Base-by-base conservation (phyloP, 2,797 vertebrate species). In the Poecilia gillii region DNA sequence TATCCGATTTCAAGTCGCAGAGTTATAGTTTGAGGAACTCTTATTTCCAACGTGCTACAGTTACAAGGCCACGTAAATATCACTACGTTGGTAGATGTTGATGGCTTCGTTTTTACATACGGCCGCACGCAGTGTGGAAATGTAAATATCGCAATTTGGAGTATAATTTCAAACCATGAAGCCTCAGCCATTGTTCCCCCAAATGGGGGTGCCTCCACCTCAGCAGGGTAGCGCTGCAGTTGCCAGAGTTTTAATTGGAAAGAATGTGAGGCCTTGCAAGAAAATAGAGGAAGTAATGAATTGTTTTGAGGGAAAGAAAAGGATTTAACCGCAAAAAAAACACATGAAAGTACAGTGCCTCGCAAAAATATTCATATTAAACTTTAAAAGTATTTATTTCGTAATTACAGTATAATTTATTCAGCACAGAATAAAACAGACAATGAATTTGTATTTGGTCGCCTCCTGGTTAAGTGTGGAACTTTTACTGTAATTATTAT, bases 1-100 rank as follows among this genome's bases (percentile, higher is more conserved):
- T 89, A 91, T 93, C 90, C 76, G 18, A 82, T 89, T 88, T 87
- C 53, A 85, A 82, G 84, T 78, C 76, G 80, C 66, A 81, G 73
- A 82, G 80, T 78, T 77, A 84, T 92, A 88, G 87, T 90, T 41
- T 64, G 78, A 78, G 88, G 82, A 82, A 72, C 64, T 51, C n/a
- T 77, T 79, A 82, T 92, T 86, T 88, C 74, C 3, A 53, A 36
- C 78, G 55, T 80, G 79, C 87, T 87, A 85, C 75, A 75, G 83
- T 89, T 88, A 86, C 57, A 53, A 53, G 75, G 55, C 81, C 79
- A 25, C 81, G 82, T 59, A 81, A 77, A 88, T 80, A 70, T 79
- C 80, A 87, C 85, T 85, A 84, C 85, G 49, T 74, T 73, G 41
- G 43, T 76, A 68, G 6, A 46, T 75, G 72, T 84, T 76, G 75